These are phyloP conservation scores for Larimichthys polyactis DNA, from an alignment of 2,113 vertebrate genomes.

Conservation along the genomic window DNA sequence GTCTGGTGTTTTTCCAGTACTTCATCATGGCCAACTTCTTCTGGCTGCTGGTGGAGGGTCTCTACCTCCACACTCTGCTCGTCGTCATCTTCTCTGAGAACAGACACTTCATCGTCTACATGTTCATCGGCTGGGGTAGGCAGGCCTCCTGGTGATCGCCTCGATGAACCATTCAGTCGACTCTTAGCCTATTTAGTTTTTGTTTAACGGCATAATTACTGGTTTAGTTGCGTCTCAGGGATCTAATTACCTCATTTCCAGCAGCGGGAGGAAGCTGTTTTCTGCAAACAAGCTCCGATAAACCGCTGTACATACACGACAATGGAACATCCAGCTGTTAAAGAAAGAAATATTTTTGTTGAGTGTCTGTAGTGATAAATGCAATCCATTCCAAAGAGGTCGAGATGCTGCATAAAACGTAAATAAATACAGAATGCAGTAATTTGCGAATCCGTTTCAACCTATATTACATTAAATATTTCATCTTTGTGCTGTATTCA, in stretches of 20 bases:
- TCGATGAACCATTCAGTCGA: neutral
- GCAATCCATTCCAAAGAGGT: too few species aligned
- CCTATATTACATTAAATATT: too few species aligned
- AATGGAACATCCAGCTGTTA: too few species aligned
- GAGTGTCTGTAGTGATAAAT: neutral
- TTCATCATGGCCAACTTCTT: slow-evolving; percentile 95
- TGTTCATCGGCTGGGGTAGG: slow-evolving; percentile 94
- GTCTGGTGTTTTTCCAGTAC: slow-evolving; percentile 92
- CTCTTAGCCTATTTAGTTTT: neutral
- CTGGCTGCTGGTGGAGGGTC: slow-evolving; percentile 94
- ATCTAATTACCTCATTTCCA: neutral
- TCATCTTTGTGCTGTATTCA: too few species aligned
- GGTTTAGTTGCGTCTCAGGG: neutral
- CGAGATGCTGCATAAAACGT: too few species aligned
- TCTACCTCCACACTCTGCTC: slow-evolving; percentile 93
- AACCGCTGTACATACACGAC: neutral
- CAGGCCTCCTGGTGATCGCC: neutral
- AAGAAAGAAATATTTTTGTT: neutral
- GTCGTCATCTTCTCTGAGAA: slow-evolving; percentile 87
- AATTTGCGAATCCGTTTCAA: too few species aligned
- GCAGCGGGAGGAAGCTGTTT: neutral
- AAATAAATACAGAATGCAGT: too few species aligned
- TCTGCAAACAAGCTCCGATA: neutral
- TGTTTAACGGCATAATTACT: neutral
- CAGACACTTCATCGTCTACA: slow-evolving; percentile 87